These are phyloP conservation scores for Sminthopsis crassicaudata DNA, from an alignment of 2,113 vertebrate species.

Conservation along the genomic window DNA sequence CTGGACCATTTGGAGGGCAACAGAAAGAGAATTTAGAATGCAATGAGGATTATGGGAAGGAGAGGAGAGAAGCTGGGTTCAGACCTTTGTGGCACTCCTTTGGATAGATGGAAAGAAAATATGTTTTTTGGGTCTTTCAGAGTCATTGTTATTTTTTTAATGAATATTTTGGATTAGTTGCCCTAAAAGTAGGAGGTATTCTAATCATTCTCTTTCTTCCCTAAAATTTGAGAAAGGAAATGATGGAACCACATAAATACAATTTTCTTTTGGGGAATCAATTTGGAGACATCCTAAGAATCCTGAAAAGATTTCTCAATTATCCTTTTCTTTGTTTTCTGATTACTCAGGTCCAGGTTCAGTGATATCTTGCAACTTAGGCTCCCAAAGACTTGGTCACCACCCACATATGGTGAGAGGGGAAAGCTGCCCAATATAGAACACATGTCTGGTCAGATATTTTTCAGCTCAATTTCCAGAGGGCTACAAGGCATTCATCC, in stretches of 20 bases:
- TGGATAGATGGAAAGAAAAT: background rate
- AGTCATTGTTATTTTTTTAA: background rate
- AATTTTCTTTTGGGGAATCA: background rate
- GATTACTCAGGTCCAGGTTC: background rate
- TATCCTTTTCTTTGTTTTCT: background rate
- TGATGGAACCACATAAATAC: background rate
- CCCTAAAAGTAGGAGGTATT: slow-evolving; percentile 40
- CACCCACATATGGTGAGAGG: background rate
- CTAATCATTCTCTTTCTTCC: slow-evolving; percentile 39
- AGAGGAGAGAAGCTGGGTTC: slow-evolving; percentile 56
- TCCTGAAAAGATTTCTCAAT: background rate
- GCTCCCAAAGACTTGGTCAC: slow-evolving; percentile 14
- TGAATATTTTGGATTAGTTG: slow-evolving; percentile 1
- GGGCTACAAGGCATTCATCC: background rate
- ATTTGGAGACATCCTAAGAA: background rate
- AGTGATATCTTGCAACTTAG: slow-evolving; percentile 12
- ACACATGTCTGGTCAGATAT: background rate
- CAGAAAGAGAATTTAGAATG: slow-evolving; percentile 74
- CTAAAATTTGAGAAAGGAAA: background rate
- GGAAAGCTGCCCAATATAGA: background rate
- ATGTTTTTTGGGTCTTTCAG: background rate
- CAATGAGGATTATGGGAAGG: slow-evolving; percentile 71
- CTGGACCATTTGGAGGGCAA: slow-evolving; percentile 68
- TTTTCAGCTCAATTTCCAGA: background rate
- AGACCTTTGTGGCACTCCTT: slow-evolving; percentile 30